phyloP scores from a whole-genome alignment of 2,888 invertebrate species.

The Standfussiana lucernea region DNA sequence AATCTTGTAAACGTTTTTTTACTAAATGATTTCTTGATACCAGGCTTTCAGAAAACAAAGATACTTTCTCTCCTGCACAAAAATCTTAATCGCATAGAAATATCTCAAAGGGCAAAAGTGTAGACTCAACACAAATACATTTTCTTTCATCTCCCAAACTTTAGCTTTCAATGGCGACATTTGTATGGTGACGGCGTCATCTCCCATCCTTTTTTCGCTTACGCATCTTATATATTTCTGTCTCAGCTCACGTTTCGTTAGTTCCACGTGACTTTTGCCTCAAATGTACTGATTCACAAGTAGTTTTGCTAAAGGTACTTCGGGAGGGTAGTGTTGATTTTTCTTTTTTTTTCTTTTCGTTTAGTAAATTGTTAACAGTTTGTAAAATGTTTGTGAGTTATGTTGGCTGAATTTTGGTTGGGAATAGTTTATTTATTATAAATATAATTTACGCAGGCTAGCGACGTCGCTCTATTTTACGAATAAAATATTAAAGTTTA shows the following conservation, averaged over 20 bases:
- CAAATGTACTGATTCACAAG: conserved; percentile 58
- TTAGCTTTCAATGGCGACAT: conserved; percentile 58
- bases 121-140: conserved; percentile 46
- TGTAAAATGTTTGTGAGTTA: conserved; percentile 1
- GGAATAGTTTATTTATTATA: neutral
- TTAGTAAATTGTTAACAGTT: conserved; percentile 31
- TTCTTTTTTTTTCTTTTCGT: conserved; percentile 38
- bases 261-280: conserved; percentile 58
- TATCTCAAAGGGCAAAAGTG: conserved; percentile 43
- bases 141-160: conserved; percentile 63
- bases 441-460: neutral
- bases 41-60: conserved; percentile 1
- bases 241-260: conserved; percentile 48
- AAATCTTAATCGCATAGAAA: conserved; percentile 51
- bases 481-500: neutral
- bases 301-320: conserved; percentile 44
- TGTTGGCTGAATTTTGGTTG: neutral
- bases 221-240: conserved; percentile 26
- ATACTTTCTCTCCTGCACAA: neutral
- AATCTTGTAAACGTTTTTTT: neutral
- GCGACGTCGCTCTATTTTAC: neutral
- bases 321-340: conserved; percentile 43
- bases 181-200: conserved; percentile 60
- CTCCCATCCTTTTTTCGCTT: conserved; percentile 22
- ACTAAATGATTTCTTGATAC: neutral